Conservation (phyloP, 2,113 vertebrate species). For the Bambusicola thoracicus region DNA sequence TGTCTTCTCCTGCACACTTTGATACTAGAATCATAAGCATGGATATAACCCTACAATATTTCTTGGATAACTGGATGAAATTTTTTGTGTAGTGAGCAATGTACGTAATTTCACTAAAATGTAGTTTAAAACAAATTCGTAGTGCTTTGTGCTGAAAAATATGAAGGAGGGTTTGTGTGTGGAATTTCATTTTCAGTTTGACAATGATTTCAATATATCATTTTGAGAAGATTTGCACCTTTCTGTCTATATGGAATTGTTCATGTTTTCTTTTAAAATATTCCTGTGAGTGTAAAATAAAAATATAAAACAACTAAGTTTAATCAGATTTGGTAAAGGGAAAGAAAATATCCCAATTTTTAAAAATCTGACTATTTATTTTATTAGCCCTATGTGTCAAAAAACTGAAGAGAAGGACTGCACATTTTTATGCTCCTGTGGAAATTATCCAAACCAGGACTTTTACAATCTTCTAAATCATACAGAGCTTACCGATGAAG, state of each 20-base stretch:
- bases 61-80: not conserved
- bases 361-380: not conserved
- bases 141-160: not conserved
- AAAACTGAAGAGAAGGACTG: not conserved
- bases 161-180: rapidly evolving
- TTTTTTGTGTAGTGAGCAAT: not conserved
- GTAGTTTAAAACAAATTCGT: not conserved
- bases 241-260: not conserved
- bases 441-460: not conserved
- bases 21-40: not conserved
- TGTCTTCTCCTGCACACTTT: not conserved
- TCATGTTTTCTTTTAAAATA: not conserved
- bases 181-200: not conserved
- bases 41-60: not conserved
- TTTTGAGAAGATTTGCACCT: not conserved
- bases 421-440: not conserved
- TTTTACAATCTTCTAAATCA: not conserved
- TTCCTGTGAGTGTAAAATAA: not conserved
- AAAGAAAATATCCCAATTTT: not conserved
- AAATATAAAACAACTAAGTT: not conserved
- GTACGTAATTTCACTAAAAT: not conserved
- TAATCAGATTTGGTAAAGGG: not conserved
- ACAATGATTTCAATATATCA: not conserved
- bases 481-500: not conserved
- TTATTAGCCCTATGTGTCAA: not conserved